Evolutionary conservation across 2,113 vertebrate genomes (phyloP), one percentile per base, ranked within the genome.

Genomic region (Lipophrys pholis): DNA sequence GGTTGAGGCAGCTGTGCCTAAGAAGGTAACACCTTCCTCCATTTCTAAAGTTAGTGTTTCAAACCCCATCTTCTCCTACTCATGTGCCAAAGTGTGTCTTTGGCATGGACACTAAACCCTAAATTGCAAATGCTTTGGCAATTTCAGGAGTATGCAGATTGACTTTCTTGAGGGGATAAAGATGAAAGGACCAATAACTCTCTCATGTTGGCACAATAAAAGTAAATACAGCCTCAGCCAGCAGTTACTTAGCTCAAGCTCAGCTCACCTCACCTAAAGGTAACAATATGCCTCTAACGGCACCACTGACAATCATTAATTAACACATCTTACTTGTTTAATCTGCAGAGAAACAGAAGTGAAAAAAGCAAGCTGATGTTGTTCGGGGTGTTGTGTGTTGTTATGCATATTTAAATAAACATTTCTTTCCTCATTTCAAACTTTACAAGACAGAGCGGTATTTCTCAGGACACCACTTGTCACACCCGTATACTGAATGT

Each of bases 401-500:
- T n/a, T n/a, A 48, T 15, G 14, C 6, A 5, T n/a, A n/a, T 48
- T 48, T n/a, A 7, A n/a, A 11, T 48, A n/a, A 62, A 38, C n/a
- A 0, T 0, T 30, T 3, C 38, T 43, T n/a, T 40, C 21, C 35
- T 8, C 36, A 35, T 8, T 51, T 38, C 59, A 6, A 16, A 30
- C 39, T 67, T n/a, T n/a, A n/a, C n/a, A n/a, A n/a, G n/a, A n/a
- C n/a, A n/a, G n/a, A n/a, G n/a, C n/a, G n/a, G n/a, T n/a, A n/a
- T n/a, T 42, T 14, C 73, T 30, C 67, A 64, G 46, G 59, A 53
- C 36, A 11, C 49, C 21, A 11, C 60, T 69, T 74, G 15, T 68
- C 43, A 57, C 10, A 43, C 15, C 11, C 36, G 17, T 17, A 10
- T 17, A 38, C 5, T 40, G 15, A 76, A 60, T 85, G 75, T 64